A percentile compares a stretch with the other conserved stretches of the same genome.
These are phyloP conservation scores for Clytia hemisphaerica DNA, from an alignment of 30 jellyfish, hydroid and myxozoan species.

Conservation along the genomic window DNA sequence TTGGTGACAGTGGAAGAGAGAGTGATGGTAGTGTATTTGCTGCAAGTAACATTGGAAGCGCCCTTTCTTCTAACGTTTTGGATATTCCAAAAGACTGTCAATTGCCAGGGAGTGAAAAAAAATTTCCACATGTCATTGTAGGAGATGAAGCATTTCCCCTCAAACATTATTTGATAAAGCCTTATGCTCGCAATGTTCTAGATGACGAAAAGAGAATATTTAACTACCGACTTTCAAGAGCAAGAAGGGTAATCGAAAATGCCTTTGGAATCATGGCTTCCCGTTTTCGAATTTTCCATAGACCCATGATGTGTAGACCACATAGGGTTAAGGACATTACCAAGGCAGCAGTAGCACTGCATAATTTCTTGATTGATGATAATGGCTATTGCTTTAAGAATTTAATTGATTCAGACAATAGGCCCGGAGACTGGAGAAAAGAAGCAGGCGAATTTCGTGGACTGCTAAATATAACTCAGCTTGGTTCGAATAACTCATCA, in stretches of 20 bases:
- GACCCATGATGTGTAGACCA: constrained; percentile 40
- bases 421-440: constrained; percentile 43
- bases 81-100: constrained; percentile 11
- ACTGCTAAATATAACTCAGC: constrained; percentile 9
- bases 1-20: constrained; percentile 38
- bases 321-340: constrained; percentile 41
- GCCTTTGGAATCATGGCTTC: constrained; percentile 59
- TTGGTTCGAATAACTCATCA: constrained; percentile 51
- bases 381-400: constrained; percentile 17
- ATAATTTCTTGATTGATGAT: constrained; percentile 27
- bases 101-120: background rate
- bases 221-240: constrained; percentile 39
- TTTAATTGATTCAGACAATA: constrained; percentile 20
- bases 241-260: constrained; percentile 48
- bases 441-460: constrained; percentile 12
- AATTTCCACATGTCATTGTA: constrained; percentile 29
- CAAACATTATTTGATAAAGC: constrained; percentile 59
- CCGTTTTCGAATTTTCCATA: constrained; percentile 45
- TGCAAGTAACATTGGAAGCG: constrained; percentile 31
- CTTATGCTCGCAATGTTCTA: constrained; percentile 29
- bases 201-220: constrained; percentile 23
- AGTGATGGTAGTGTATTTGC: constrained; percentile 41
- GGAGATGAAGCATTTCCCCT: constrained; percentile 58
- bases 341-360: constrained; percentile 60
- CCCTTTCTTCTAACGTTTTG: constrained; percentile 9